Percentiles rank a stretch among this genome's conserved stretches.
Conservation (phyloP, 1,140 invertebrate genomes). For the Drosophila micromelanica region DNA sequence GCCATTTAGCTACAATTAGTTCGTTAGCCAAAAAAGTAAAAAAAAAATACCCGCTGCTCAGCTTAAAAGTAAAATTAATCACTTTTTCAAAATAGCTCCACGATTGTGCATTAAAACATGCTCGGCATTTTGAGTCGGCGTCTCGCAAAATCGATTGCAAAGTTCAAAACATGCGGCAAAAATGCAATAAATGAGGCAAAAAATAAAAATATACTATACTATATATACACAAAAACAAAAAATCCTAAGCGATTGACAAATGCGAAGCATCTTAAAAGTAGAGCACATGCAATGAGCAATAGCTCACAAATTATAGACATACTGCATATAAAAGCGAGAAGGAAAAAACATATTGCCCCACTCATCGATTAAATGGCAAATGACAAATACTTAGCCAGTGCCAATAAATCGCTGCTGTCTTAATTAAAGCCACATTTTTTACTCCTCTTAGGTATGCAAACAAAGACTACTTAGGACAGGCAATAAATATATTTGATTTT, state of each 20-base stretch:
- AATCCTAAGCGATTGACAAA: constrained; percentile 60
- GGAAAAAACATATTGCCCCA: constrained; percentile 24
- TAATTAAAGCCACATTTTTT: constrained; percentile 28
- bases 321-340: constrained; percentile 13
- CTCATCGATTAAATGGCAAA: constrained; percentile 59
- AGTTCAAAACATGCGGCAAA: constrained; percentile 41
- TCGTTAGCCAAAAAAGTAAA: constrained; percentile 15
- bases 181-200: constrained; percentile 37
- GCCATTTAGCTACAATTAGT: constrained; percentile 52
- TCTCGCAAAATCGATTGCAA: constrained; percentile 37
- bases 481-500: neutral
- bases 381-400: constrained; percentile 49
- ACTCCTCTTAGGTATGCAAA: constrained; percentile 32
- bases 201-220: too few relatives aligned
- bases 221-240: constrained; percentile 7
- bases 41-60: constrained; percentile 1
- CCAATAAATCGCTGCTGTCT: constrained; percentile 49
- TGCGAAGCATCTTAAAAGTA: constrained; percentile 69
- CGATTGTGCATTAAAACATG: constrained; percentile 62
- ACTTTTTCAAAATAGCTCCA: constrained; percentile 60
- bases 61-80: constrained; percentile 49
- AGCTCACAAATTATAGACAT: constrained; percentile 30
- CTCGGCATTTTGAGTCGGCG: constrained; percentile 55
- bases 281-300: constrained; percentile 59
- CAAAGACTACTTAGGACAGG: neutral